A percentile compares a stretch with the other conserved stretches of the same genome.
These are phyloP conservation scores for Philopotamus ludificatus DNA, from an alignment of 1,140 invertebrate species.

Conservation along the genomic window DNA sequence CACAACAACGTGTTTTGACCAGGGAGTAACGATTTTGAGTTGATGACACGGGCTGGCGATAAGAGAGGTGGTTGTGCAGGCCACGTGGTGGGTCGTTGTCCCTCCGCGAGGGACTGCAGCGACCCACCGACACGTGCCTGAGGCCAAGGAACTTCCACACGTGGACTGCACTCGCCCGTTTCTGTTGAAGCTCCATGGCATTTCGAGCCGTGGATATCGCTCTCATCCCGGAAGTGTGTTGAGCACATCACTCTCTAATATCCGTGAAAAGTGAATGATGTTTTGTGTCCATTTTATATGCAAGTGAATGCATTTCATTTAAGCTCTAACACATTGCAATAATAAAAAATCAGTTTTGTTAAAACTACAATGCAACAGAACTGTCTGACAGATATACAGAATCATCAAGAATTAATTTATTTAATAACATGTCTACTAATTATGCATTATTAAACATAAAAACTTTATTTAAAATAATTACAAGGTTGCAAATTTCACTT, in stretches of 20 bases:
- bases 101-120: conserved; percentile 30
- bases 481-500: no score
- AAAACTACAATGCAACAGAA: no score
- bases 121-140: conserved; percentile 33
- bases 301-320: no score
- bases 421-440: no score
- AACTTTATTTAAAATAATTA: no score
- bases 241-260: neutral
- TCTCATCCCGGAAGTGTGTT: neutral
- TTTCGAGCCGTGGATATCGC: neutral
- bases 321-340: no score
- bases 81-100: conserved; percentile 15
- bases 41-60: conserved; percentile 3
- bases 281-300: no score
- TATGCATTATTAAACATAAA: no score
- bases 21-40: neutral
- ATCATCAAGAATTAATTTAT: no score
- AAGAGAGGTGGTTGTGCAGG: neutral
- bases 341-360: no score
- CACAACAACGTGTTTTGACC: neutral
- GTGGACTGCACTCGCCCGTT: conserved; percentile 22
- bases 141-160: conserved; percentile 39
- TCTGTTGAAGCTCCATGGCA: neutral
- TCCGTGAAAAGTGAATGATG: no score
- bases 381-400: no score